phyloP scores from a whole-genome alignment of 2,113 vertebrate species.

The Hepsetus odoe region DNA sequence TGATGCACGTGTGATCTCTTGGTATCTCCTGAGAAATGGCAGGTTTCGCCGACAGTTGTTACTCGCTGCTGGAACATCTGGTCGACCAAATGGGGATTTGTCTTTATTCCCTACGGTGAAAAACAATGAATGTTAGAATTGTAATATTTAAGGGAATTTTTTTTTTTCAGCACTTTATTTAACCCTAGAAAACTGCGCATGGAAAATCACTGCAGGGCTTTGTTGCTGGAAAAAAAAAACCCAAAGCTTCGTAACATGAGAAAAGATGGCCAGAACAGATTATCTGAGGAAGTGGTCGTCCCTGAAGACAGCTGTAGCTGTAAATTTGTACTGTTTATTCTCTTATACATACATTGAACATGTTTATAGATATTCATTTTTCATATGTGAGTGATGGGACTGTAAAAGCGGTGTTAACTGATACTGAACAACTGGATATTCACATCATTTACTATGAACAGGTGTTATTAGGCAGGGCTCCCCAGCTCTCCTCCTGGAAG shows the following conservation, averaged over 20 bases:
- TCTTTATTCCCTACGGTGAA: slow-evolving; percentile 48
- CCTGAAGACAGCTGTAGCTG: slow-evolving; percentile 29
- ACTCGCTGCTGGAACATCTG: slow-evolving; percentile 71
- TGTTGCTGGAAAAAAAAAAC: too few relatives aligned
- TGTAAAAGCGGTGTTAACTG: too few relatives aligned
- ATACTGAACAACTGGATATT: too few relatives aligned
- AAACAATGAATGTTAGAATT: slow-evolving; percentile 45
- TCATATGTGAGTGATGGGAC: too few relatives aligned
- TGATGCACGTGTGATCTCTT: slow-evolving; percentile 46
- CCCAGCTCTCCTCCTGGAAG: too few relatives aligned
- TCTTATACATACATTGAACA: neutral
- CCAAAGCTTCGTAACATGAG: slow-evolving; percentile 48
- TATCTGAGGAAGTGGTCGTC: slow-evolving; percentile 22
- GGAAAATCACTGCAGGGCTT: slow-evolving; percentile 62
- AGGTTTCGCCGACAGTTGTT: slow-evolving; percentile 70
- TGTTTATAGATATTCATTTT: too few relatives aligned
- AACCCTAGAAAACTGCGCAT: slow-evolving; percentile 61
- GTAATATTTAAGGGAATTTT: slow-evolving; percentile 66
- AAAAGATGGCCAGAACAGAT: slow-evolving; percentile 25
- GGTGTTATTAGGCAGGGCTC: too few relatives aligned
- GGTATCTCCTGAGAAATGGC: slow-evolving; percentile 56
- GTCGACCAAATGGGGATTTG: slow-evolving; percentile 60
- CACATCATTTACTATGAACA: too few relatives aligned
- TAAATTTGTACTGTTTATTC: neutral
- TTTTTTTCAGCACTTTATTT: slow-evolving; percentile 69